Evolutionary conservation across 2,113 vertebrate genomes (phyloP).

Genomic region (Silurus asotus): DNA sequence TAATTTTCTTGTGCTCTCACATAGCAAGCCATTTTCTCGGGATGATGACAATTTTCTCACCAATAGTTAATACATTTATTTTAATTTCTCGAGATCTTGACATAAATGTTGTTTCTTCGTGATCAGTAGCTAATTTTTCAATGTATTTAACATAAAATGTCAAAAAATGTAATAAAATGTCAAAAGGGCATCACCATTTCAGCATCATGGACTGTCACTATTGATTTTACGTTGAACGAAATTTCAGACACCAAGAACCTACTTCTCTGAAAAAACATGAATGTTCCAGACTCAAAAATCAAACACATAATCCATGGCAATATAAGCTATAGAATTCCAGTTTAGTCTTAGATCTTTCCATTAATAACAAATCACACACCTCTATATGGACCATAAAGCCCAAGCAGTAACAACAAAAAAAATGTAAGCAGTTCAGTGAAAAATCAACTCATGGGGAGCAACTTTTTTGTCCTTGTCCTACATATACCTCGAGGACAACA

Average conservation of each 20-base stretch:
- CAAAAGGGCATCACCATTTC: too few species aligned
- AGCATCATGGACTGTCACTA: too few species aligned
- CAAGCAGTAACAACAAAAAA: conserved; percentile 14
- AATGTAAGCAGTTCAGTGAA: conserved; percentile 30
- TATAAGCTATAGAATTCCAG: conserved; percentile 52
- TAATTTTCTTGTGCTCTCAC: too few species aligned
- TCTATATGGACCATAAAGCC: conserved; percentile 26
- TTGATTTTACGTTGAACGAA: too few species aligned
- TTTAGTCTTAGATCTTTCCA: conserved; percentile 51
- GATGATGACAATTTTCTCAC: too few species aligned
- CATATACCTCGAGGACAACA: conserved; percentile 6
- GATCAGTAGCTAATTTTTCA: too few species aligned
- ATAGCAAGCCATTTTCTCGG: too few species aligned
- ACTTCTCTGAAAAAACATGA: not conserved
- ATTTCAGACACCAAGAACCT: not conserved
- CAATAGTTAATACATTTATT: too few species aligned
- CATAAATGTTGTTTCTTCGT: too few species aligned
- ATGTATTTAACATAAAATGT: too few species aligned
- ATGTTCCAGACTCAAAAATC: not conserved
- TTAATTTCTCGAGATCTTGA: too few species aligned
- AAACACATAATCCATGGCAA: conserved; percentile 32
- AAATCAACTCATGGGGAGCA: conserved; percentile 19
- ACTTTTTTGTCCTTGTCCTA: conserved; percentile 41
- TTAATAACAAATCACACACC: conserved; percentile 50
- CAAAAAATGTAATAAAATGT: too few species aligned